Percentiles rank a stretch among this genome's conserved stretches.
Evolutionary conservation across 1,140 invertebrate species (phyloP).

Genomic region (Drosophila miranda): DNA sequence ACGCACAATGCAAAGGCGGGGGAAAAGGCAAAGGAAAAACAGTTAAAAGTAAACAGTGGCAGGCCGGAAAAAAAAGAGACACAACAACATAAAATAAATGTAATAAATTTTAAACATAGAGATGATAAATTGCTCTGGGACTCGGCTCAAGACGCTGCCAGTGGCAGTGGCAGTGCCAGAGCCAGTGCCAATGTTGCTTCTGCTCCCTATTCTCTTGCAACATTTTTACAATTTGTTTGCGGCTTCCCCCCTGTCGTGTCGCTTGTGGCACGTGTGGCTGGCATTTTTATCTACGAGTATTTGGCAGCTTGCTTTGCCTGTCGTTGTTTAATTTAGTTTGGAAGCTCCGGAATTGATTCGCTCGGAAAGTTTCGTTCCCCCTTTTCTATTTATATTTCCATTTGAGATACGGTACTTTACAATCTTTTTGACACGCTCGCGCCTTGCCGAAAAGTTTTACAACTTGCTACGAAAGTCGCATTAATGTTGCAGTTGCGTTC

Average conservation of each 20-base stretch:
- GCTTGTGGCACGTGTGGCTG: slow-evolving; percentile 42
- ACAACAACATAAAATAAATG: slow-evolving; percentile 78
- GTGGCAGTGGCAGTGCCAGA: slow-evolving; percentile 49
- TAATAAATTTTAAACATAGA: slow-evolving; percentile 81
- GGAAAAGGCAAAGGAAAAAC: slow-evolving; percentile 7
- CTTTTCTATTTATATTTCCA: neutral
- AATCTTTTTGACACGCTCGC: slow-evolving; percentile 43
- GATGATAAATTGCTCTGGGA: slow-evolving; percentile 79
- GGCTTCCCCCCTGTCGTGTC: slow-evolving; percentile 60
- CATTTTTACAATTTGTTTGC: slow-evolving; percentile 79
- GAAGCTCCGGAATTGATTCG: slow-evolving; percentile 64
- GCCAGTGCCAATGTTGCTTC: slow-evolving; percentile 18
- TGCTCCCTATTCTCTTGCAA: slow-evolving; percentile 6
- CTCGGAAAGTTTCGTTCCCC: slow-evolving; percentile 19
- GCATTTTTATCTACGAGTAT: slow-evolving; percentile 64
- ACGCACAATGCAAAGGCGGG: no score
- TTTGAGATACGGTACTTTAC: neutral
- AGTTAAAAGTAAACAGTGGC: slow-evolving; percentile 45
- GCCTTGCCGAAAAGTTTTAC: slow-evolving; percentile 22
- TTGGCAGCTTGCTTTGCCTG: slow-evolving; percentile 54
- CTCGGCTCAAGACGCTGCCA: slow-evolving; percentile 68
- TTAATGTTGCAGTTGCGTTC: slow-evolving; percentile 42
- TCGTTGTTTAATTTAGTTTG: slow-evolving; percentile 64
- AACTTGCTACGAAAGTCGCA: slow-evolving; percentile 50
- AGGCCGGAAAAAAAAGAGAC: slow-evolving; percentile 14